These are phyloP conservation scores for Pantherophis alleghaniensis DNA, from an alignment of 2,797 vertebrate species.

Conservation along the genomic window DNA sequence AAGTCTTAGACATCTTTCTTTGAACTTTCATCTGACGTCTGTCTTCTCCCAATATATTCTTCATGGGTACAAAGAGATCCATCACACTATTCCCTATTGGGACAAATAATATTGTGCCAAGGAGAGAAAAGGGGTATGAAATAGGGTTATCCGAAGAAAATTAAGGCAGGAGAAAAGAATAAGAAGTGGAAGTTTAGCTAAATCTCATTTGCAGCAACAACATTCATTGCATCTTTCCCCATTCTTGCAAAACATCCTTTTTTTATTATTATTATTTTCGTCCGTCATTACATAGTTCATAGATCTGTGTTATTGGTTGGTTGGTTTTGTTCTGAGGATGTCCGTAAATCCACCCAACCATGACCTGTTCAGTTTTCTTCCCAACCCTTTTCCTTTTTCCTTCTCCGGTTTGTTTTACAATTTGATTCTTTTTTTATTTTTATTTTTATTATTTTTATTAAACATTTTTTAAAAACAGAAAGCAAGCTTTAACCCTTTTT, in stretches of 20 bases:
- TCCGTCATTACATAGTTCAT: background rate
- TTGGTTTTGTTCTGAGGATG: background rate
- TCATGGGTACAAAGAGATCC: background rate
- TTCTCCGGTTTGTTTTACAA: background rate
- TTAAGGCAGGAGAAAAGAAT: background rate
- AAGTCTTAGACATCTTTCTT: background rate
- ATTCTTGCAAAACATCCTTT: background rate
- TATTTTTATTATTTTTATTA: no score
- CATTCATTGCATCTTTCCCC: background rate
- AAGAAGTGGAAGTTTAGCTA: background rate
- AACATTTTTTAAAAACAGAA: no score
- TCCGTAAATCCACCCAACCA: background rate
- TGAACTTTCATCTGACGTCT: background rate
- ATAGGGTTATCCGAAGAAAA: background rate
- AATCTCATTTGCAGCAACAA: background rate
- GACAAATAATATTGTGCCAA: background rate
- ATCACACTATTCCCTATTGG: background rate
- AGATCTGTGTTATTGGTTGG: background rate
- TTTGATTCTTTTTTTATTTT: background rate
- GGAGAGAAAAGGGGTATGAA: background rate
- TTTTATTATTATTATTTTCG: background rate
- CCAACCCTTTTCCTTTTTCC: background rate
- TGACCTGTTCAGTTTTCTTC: background rate
- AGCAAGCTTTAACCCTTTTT: no score
- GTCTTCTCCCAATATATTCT: background rate